Evolutionary conservation across 2,113 vertebrate species (phyloP).

Genomic region (Struthidea cinerea): DNA sequence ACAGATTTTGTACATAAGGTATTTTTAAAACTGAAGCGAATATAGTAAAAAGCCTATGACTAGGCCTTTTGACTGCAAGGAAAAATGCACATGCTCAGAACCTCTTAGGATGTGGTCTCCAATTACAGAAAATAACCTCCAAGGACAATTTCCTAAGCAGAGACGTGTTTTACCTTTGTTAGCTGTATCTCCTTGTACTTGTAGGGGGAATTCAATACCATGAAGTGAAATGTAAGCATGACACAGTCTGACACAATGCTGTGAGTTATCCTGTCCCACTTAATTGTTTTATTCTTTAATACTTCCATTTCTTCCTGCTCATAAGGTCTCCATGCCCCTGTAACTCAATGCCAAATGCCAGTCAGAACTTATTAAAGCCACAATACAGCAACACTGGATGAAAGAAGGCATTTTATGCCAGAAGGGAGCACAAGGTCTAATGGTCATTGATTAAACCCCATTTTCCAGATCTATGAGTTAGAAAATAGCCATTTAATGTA

Average conservation of each 20-base stretch:
- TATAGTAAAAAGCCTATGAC: background rate
- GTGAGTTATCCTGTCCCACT: background rate
- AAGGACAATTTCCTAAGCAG: background rate
- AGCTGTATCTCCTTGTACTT: background rate
- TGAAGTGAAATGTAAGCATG: background rate
- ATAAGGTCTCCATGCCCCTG: background rate
- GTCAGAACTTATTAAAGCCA: slow-evolving; percentile 26
- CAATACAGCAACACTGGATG: background rate
- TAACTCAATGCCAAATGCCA: slow-evolving; percentile 2
- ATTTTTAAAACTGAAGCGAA: background rate
- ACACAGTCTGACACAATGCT: background rate
- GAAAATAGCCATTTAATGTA: slow-evolving; percentile 69
- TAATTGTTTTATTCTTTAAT: slow-evolving; percentile 17
- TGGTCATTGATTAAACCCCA: slow-evolving; percentile 68
- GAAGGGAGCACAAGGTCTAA: slow-evolving; percentile 37
- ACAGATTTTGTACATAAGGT: background rate
- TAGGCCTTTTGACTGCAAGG: background rate
- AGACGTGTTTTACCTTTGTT: background rate
- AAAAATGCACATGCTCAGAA: background rate
- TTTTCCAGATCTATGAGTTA: slow-evolving; percentile 70
- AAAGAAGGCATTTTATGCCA: slow-evolving; percentile 48
- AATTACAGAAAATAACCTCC: background rate
- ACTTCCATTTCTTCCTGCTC: background rate
- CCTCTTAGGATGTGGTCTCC: background rate
- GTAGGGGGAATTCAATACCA: background rate